These are phyloP conservation scores for Pongo pygmaeus DNA, from an alignment of 2,113 vertebrate genomes.

Conservation along the genomic window DNA sequence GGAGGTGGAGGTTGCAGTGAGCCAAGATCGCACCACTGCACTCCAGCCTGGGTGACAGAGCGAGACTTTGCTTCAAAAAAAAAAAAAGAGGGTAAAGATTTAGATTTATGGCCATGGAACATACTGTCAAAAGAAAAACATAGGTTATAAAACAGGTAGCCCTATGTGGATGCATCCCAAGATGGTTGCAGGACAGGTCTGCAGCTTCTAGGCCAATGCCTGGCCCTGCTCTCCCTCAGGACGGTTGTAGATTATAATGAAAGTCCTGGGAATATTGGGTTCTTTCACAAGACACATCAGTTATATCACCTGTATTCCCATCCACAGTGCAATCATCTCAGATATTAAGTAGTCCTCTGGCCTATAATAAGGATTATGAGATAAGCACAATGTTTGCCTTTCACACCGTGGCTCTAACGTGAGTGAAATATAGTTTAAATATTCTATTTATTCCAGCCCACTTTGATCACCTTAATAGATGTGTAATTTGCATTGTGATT, in stretches of 20 bases:
- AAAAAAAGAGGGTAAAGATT: neutral
- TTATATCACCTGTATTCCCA: neutral
- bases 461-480: neutral
- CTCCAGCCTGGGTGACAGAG: too few species aligned
- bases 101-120: neutral
- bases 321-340: conserved; percentile 30
- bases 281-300: neutral
- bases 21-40: too few species aligned
- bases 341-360: conserved; percentile 11
- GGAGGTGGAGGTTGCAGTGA: too few species aligned
- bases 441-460: neutral
- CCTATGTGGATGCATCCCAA: neutral
- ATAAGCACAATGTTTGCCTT: conserved; percentile 25
- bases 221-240: neutral
- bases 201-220: neutral
- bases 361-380: conserved; percentile 7
- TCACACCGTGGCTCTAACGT: neutral
- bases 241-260: neutral
- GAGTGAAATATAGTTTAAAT: neutral
- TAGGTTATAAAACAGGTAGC: neutral
- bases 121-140: neutral
- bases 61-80: too few species aligned
- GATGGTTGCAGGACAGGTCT: neutral
- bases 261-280: neutral
- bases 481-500: neutral